Conservation (phyloP, 2,797 vertebrate genomes). For the Delichon dasypus region DNA sequence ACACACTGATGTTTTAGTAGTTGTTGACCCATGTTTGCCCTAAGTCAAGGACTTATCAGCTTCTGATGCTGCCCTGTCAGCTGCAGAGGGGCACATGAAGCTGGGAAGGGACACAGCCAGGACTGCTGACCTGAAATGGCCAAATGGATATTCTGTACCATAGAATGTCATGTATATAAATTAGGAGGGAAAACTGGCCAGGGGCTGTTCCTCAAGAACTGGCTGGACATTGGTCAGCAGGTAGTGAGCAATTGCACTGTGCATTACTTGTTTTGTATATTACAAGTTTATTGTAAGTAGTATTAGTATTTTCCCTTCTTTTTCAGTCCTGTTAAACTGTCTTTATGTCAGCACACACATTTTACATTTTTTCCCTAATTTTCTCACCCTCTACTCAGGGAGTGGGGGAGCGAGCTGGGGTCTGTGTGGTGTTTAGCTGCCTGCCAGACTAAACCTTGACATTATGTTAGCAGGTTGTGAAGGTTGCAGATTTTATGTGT, state of each 20-base stretch:
- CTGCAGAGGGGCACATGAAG: not conserved
- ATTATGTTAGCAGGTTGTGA: not conserved
- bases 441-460: not conserved
- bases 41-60: not conserved
- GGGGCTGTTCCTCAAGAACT: not conserved
- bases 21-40: not conserved
- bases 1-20: not conserved
- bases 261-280: not conserved
- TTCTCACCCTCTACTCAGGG: rapidly evolving
- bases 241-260: not conserved
- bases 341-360: not conserved
- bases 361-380: not conserved
- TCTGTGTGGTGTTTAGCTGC: not conserved
- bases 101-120: not conserved
- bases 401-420: not conserved
- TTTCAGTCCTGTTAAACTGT: not conserved
- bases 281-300: not conserved
- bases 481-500: not conserved
- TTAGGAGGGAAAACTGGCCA: not conserved
- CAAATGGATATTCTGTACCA: not conserved
- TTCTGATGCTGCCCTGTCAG: not conserved
- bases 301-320: not conserved
- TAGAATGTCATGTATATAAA: not conserved
- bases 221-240: not conserved
- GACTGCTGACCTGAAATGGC: not conserved